Evolutionary conservation across 92 coral and sea anemone species (phyloP).

Genomic region (Epizoanthus scotinus): DNA sequence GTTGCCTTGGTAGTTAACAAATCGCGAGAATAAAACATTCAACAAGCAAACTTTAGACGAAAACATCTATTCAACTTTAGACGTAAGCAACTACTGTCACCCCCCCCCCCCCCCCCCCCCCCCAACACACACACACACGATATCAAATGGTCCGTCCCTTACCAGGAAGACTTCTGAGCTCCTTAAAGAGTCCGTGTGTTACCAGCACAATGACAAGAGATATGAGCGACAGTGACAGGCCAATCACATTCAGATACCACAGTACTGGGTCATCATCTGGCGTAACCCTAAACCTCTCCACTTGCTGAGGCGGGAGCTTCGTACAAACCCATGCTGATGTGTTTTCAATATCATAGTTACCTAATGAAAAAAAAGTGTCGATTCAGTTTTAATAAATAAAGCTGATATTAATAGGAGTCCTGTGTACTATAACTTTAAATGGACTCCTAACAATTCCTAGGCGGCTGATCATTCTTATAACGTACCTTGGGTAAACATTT

Average conservation of each 20-base stretch:
- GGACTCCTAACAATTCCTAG: background rate
- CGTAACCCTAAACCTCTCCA: background rate
- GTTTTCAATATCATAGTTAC: slow-evolving; percentile 36
- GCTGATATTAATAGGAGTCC: background rate
- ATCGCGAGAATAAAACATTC: too few relatives aligned
- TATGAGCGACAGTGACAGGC: slow-evolving; percentile 29
- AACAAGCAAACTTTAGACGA: too few relatives aligned
- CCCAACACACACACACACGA: too few relatives aligned
- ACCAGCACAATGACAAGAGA: slow-evolving; percentile 28
- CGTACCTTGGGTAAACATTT: slow-evolving; percentile 10
- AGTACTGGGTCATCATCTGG: slow-evolving; percentile 2
- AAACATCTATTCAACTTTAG: too few relatives aligned
- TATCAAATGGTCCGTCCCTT: too few relatives aligned
- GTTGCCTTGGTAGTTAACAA: too few relatives aligned
- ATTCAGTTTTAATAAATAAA: background rate
- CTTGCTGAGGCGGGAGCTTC: background rate
- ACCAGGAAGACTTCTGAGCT: slow-evolving; percentile 46
- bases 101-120: too few relatives aligned
- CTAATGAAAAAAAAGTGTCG: background rate
- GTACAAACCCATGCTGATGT: slow-evolving; percentile 20
- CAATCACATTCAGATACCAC: slow-evolving; percentile 27
- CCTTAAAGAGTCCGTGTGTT: slow-evolving; percentile 37
- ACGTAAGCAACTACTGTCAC: too few relatives aligned
- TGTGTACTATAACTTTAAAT: background rate
- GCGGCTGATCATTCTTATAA: background rate